phyloP scores from a whole-genome alignment of 2,888 invertebrate genomes.

The Drosophila atripex region DNA sequence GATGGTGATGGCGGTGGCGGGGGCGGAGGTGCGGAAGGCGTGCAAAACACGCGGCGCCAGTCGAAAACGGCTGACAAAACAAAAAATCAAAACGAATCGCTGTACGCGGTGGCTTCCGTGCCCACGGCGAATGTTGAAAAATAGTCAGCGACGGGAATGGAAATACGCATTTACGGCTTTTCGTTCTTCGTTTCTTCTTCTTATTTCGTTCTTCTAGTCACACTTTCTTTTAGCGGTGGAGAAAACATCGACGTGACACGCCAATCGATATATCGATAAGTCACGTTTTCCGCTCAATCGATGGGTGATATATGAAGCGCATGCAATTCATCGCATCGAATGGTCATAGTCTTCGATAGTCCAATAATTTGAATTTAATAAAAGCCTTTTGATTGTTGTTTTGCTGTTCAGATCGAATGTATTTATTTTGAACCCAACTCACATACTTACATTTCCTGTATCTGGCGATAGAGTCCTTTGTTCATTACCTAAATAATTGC shows the following conservation, averaged over 20 bases:
- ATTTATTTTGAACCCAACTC: background rate
- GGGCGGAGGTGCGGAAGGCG: background rate
- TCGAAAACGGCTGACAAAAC: background rate
- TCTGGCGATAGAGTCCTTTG: no score
- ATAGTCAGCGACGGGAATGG: slow-evolving; percentile 4
- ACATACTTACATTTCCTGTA: background rate
- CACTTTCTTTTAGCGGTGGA: slow-evolving; percentile 6
- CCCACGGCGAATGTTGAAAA: background rate
- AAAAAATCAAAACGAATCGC: background rate
- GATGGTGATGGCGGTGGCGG: background rate
- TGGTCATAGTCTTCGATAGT: background rate
- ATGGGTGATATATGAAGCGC: background rate
- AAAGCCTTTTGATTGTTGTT: background rate
- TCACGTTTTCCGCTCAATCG: background rate
- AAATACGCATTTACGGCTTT: slow-evolving; percentile 38
- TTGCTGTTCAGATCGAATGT: no score
- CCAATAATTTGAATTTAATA: background rate
- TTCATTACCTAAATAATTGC: no score
- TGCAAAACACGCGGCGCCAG: slow-evolving; percentile 4
- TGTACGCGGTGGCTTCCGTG: background rate
- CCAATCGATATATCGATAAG: background rate
- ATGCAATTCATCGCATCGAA: background rate
- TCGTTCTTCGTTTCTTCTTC: slow-evolving; percentile 1
- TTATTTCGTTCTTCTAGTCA: background rate
- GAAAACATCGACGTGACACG: background rate